Percentiles rank a stretch among this genome's conserved stretches.
Evolutionary conservation across 2,113 vertebrate species (phyloP).

Genomic region (Peucedramus taeniatus): DNA sequence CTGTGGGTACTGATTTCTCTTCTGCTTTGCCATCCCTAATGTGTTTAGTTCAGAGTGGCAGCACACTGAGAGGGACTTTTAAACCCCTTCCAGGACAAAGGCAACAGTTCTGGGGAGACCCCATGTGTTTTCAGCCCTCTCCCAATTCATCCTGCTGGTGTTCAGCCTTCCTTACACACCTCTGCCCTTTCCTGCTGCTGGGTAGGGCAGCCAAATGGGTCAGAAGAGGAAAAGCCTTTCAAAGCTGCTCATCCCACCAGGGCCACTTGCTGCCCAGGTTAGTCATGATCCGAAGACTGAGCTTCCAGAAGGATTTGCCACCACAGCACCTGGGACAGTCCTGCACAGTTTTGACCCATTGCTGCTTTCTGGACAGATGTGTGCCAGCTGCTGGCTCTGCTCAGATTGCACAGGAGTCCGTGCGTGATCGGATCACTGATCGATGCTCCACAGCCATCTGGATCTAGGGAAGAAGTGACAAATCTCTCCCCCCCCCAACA

Average conservation of each 20-base stretch:
- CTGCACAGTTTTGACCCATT: background rate
- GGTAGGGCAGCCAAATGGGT: background rate
- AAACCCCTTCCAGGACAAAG: background rate
- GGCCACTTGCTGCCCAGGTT: background rate
- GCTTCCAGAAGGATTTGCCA: background rate
- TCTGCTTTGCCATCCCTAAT: background rate
- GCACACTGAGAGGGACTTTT: background rate
- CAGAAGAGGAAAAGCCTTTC: background rate
- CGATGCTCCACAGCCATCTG: conserved; percentile 10
- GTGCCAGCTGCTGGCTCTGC: background rate
- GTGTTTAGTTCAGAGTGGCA: background rate
- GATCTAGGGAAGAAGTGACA: background rate
- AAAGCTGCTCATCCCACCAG: background rate
- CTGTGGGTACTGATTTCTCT: background rate
- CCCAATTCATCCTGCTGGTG: background rate
- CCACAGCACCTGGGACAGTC: background rate
- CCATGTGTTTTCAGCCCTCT: background rate
- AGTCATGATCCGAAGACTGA: background rate
- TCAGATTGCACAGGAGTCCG: background rate
- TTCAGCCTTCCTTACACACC: background rate
- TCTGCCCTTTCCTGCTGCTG: background rate
- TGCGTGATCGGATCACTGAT: background rate
- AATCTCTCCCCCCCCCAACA: background rate
- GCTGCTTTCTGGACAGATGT: background rate
- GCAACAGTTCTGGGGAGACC: background rate